phyloP scores from a whole-genome alignment of 1,140 invertebrate genomes.

The Dinoponera quadriceps region DNA sequence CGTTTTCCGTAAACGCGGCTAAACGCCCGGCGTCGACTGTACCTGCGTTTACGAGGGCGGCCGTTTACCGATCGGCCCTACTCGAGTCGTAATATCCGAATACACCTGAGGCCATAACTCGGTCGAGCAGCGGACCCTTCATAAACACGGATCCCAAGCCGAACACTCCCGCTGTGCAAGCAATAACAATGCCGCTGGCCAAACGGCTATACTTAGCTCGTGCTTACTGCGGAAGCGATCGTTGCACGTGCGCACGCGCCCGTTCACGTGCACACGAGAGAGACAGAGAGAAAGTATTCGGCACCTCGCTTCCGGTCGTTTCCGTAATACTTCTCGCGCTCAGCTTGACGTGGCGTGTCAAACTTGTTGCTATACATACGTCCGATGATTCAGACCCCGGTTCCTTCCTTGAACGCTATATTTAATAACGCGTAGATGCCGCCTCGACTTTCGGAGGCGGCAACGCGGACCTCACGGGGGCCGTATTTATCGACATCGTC shows the following conservation, averaged over 20 bases:
- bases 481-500: neutral
- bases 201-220: conserved; percentile 80
- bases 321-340: conserved; percentile 59
- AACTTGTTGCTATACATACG: conserved; percentile 46
- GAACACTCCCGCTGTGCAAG: conserved; percentile 75
- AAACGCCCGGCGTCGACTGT: neutral
- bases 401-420: conserved; percentile 55
- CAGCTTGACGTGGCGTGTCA: conserved; percentile 44
- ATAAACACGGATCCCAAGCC: conserved; percentile 79
- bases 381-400: conserved; percentile 50
- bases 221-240: conserved; percentile 68
- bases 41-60: conserved; percentile 38
- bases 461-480: neutral
- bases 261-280: conserved; percentile 57
- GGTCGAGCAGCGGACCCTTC: conserved; percentile 75
- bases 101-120: conserved; percentile 81
- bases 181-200: conserved; percentile 82
- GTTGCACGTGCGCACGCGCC: conserved; percentile 72
- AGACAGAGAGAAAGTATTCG: conserved; percentile 65
- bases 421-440: conserved; percentile 38
- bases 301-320: conserved; percentile 68
- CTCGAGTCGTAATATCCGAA: conserved; percentile 76
- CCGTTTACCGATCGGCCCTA: conserved; percentile 69
- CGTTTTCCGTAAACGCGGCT: conserved; percentile 12
- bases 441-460: neutral